Percentiles rank a stretch among this genome's conserved stretches.
Conservation (phyloP, 2,113 vertebrate genomes). For the Motacilla tschutschensis region DNA sequence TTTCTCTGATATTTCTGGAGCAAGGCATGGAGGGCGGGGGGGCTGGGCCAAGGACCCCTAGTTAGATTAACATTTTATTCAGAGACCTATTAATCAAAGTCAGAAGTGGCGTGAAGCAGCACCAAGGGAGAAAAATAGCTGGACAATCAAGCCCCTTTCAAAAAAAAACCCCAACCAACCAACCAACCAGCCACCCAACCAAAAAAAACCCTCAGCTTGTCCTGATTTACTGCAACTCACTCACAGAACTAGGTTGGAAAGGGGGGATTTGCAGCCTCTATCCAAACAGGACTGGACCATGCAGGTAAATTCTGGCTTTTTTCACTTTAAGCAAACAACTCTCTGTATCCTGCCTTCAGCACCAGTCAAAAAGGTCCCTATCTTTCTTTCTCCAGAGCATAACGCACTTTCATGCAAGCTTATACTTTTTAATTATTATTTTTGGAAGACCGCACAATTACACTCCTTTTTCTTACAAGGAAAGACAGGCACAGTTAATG, state of each 20-base stretch:
- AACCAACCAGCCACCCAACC: not conserved
- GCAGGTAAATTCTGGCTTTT: conserved; percentile 60
- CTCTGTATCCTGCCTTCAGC: not conserved
- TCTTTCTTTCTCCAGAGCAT: conserved; percentile 41
- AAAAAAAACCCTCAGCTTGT: not conserved
- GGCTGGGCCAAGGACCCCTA: conserved; percentile 38
- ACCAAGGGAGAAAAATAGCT: conserved; percentile 56
- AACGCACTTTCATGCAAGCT: not conserved
- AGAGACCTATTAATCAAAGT: conserved; percentile 81
- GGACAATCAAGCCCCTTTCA: conserved; percentile 16
- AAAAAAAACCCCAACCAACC: not conserved
- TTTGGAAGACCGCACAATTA: conserved; percentile 23
- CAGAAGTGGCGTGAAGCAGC: conserved; percentile 58
- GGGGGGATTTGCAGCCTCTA: conserved; percentile 18
- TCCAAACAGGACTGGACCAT: conserved; percentile 16
- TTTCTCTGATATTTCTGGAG: conserved; percentile 66
- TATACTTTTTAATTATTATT: conserved; percentile 55
- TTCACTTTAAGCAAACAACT: conserved; percentile 53
- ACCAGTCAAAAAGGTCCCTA: conserved; percentile 52
- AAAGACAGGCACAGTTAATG: conserved; percentile 28
- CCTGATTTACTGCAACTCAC: conserved; percentile 34
- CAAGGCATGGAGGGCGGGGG: not conserved
- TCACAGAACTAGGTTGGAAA: not conserved
- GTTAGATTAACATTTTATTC: conserved; percentile 74
- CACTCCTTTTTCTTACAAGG: conserved; percentile 43